A percentile compares a stretch with the other conserved stretches of the same genome.
Conservation (phyloP, 2,113 vertebrate genomes). For the Balaenoptera acutorostrata region DNA sequence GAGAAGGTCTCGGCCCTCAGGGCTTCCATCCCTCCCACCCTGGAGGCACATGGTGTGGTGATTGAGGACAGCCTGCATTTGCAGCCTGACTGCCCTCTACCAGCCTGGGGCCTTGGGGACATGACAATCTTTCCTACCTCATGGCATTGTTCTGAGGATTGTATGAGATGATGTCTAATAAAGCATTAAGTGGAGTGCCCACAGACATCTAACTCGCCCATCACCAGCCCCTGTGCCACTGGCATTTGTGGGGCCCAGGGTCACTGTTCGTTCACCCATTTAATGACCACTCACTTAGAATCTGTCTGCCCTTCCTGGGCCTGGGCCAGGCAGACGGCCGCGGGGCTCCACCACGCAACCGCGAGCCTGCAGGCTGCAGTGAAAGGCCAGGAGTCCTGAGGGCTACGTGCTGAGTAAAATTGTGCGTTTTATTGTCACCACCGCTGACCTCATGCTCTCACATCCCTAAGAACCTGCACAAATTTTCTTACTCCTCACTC, state of each 20-base stretch:
- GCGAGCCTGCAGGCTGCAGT: background rate
- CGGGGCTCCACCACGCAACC: accelerated
- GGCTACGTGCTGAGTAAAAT: background rate
- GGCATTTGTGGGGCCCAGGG: background rate
- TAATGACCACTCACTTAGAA: background rate
- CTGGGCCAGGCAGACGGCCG: background rate
- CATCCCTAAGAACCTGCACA: background rate
- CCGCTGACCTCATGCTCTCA: accelerated
- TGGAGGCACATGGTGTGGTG: background rate
- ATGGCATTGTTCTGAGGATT: background rate
- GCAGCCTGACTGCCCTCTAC: background rate
- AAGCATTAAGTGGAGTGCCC: background rate
- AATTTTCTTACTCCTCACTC: background rate
- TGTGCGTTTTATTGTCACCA: background rate
- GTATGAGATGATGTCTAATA: background rate
- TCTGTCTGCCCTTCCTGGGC: background rate
- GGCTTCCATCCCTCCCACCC: background rate
- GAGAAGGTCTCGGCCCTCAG: background rate
- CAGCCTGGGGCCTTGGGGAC: background rate
- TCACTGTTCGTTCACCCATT: background rate
- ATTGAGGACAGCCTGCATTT: background rate
- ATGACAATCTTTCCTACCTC: background rate
- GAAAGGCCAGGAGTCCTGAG: background rate
- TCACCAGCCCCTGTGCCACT: background rate
- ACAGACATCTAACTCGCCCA: accelerated